These are phyloP conservation scores for Nothura maculosa DNA, from an alignment of 2,797 vertebrate genomes.

Conservation along the genomic window DNA sequence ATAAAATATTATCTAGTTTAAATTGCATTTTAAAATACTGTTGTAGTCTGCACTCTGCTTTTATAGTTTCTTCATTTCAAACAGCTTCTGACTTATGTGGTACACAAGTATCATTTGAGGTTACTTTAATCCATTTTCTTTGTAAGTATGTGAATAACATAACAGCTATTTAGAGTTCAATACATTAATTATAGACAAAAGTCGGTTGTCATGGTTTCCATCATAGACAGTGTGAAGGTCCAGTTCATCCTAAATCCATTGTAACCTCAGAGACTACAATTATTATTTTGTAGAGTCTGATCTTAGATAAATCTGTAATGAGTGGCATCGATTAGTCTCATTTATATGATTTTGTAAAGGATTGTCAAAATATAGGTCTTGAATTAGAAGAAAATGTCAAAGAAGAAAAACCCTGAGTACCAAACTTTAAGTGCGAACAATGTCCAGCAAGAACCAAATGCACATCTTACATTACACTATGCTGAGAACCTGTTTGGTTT, in stretches of 20 bases:
- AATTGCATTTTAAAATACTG: slow-evolving; percentile 21
- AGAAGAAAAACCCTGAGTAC: not conserved
- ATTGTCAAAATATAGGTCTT: slow-evolving; percentile 17
- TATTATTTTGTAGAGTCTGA: not conserved
- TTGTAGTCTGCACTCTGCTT: slow-evolving; percentile 33
- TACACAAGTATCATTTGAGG: slow-evolving; percentile 49
- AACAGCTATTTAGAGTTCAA: slow-evolving; percentile 60
- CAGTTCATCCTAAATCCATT: slow-evolving; percentile 56
- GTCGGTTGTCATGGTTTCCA: slow-evolving; percentile 62
- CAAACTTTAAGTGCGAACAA: not conserved
- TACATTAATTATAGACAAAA: slow-evolving; percentile 58
- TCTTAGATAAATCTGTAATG: not conserved
- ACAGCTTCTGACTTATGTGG: slow-evolving; percentile 64
- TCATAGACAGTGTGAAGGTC: slow-evolving; percentile 36
- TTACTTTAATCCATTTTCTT: slow-evolving; percentile 65
- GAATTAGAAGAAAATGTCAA: slow-evolving; percentile 17
- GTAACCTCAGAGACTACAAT: not conserved
- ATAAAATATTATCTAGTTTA: slow-evolving; percentile 10
- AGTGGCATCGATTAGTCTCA: slow-evolving; percentile 37
- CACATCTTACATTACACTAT: not conserved
- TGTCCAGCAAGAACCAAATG: not conserved
- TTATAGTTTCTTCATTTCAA: slow-evolving; percentile 31
- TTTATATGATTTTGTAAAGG: slow-evolving; percentile 25
- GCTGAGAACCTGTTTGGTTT: not conserved
- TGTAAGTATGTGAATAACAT: slow-evolving; percentile 47